These are phyloP conservation scores for Meteorus colon DNA, from an alignment of 2,888 invertebrate species.

Conservation along the genomic window DNA sequence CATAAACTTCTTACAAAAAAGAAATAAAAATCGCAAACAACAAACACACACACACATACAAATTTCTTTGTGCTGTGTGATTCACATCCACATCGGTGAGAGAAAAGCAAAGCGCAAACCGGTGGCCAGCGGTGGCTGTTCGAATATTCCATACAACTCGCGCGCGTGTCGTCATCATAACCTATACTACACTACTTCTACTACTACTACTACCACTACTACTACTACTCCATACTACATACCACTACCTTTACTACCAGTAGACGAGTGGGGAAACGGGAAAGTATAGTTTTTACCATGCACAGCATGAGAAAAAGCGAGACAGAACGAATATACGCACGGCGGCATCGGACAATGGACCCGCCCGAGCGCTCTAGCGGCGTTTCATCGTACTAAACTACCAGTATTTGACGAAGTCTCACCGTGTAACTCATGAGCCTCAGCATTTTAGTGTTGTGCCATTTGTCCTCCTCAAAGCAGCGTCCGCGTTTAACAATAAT, in stretches of 20 bases:
- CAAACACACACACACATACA: not conserved
- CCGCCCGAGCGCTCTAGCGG: constrained; percentile 61
- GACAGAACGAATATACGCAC: constrained; percentile 39
- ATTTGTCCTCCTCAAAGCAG: constrained; percentile 21
- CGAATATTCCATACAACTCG: not conserved
- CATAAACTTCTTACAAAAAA: too few species aligned
- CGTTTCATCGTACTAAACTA: constrained; percentile 55
- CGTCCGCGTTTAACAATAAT: not conserved
- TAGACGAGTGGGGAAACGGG: not conserved
- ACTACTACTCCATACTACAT: too few species aligned
- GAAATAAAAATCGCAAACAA: too few species aligned
- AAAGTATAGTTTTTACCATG: not conserved
- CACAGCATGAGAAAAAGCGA: constrained; percentile 21
- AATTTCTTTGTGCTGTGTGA: not conserved
- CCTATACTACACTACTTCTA: too few species aligned
- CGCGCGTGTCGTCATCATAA: not conserved
- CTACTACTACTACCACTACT: too few species aligned
- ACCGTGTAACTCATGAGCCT: constrained; percentile 45
- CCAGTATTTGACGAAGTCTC: constrained; percentile 51
- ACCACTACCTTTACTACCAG: too few species aligned
- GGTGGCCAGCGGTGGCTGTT: constrained; percentile 6
- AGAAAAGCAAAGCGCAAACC: not conserved
- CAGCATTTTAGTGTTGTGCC: constrained; percentile 35
- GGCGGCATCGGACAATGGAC: constrained; percentile 53
- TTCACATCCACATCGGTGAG: not conserved